A percentile compares a stretch with the other conserved stretches of the same genome.
Evolutionary conservation across 2,113 vertebrate species (phyloP).

Genomic region (Dendrocopos noguchii): DNA sequence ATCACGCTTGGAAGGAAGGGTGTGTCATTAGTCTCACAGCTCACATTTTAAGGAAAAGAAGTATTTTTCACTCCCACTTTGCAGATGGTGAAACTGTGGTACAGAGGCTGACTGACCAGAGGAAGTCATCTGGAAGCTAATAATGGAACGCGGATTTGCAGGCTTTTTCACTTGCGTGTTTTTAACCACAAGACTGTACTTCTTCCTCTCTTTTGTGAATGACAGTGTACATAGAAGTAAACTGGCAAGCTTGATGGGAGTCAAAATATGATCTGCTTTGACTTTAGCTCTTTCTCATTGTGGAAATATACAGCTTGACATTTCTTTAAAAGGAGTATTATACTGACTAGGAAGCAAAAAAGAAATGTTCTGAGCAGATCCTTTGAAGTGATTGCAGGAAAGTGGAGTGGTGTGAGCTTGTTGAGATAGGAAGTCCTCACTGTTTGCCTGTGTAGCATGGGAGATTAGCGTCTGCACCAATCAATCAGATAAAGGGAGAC

Average conservation of each 20-base stretch:
- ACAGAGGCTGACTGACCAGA: background rate
- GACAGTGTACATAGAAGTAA: background rate
- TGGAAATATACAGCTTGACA: background rate
- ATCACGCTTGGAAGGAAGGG: background rate
- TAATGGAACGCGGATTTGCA: slow-evolving; percentile 28
- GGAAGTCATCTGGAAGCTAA: slow-evolving; percentile 20
- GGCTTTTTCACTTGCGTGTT: background rate
- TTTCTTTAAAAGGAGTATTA: background rate
- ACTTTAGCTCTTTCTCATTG: background rate
- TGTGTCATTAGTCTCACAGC: background rate
- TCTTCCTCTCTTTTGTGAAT: background rate
- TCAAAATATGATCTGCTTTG: slow-evolving; percentile 31
- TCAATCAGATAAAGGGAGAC: background rate
- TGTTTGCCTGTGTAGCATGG: background rate
- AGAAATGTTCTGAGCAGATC: background rate
- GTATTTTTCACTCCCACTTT: background rate
- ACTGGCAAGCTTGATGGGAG: background rate
- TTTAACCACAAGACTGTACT: slow-evolving; percentile 13
- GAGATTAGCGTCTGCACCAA: accelerated
- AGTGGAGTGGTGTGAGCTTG: background rate
- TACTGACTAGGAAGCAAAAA: background rate
- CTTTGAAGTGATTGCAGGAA: background rate
- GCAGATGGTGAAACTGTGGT: background rate
- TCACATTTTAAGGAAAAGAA: background rate
- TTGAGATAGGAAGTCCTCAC: background rate